Evolutionary conservation across 2,113 vertebrate genomes (phyloP).

Genomic region (Sorex araneus): DNA sequence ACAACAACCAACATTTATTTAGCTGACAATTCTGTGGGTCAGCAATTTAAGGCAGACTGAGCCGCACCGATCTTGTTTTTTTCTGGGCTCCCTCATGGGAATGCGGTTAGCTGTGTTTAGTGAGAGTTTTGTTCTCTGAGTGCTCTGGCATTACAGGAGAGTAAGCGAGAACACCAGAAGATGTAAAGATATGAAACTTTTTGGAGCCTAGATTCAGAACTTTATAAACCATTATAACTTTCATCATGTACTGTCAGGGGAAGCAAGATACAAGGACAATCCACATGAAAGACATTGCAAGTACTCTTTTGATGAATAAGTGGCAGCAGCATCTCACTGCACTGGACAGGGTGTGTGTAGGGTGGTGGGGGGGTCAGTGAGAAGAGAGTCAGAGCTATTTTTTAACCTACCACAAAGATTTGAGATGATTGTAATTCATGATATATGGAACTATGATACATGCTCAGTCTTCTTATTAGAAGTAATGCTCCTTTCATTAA

Average conservation of each 20-base stretch:
- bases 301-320: background rate
- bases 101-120: background rate
- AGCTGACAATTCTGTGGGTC: background rate
- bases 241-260: background rate
- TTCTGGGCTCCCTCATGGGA: background rate
- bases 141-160: background rate
- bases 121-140: background rate
- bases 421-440: background rate
- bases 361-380: too few species aligned
- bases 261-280: background rate
- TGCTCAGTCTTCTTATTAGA: constrained; percentile 14
- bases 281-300: background rate
- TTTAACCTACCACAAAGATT: background rate
- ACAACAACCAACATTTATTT: constrained; percentile 20
- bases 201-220: background rate
- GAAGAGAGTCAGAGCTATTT: background rate
- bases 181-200: background rate
- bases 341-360: background rate
- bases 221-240: background rate
- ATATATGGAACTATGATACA: background rate
- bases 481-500: background rate
- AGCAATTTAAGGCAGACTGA: background rate
- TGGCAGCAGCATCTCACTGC: fast-evolving
- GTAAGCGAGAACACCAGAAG: background rate
- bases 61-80: background rate